Evolutionary conservation across 1,140 invertebrate genomes (phyloP).

Genomic region (Drosophila arawakana): DNA sequence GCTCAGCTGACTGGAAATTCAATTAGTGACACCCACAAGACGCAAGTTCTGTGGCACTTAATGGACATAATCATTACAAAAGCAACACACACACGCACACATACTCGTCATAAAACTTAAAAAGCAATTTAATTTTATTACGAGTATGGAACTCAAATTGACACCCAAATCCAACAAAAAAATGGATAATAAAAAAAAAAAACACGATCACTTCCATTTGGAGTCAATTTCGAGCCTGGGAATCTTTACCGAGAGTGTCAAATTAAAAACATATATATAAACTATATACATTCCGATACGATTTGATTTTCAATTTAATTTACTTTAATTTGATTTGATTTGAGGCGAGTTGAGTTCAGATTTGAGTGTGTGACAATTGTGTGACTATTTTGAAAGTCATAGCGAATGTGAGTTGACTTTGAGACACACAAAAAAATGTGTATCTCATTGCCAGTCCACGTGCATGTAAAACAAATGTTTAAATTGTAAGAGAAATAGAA

Average conservation of each 20-base stretch:
- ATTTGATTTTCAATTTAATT: slow-evolving; percentile 26
- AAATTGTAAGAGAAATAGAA: neutral
- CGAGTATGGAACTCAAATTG: slow-evolving; percentile 68
- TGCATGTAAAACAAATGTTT: slow-evolving; percentile 34
- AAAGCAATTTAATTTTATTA: slow-evolving; percentile 75
- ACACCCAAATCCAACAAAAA: slow-evolving; percentile 51
- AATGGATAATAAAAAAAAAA: slow-evolving; percentile 22
- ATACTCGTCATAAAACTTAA: slow-evolving; percentile 52
- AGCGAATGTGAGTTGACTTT: slow-evolving; percentile 35
- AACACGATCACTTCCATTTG: slow-evolving; percentile 36
- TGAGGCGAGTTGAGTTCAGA: slow-evolving; percentile 14
- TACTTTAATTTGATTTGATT: slow-evolving; percentile 24
- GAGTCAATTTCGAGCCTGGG: slow-evolving; percentile 45
- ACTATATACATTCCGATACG: slow-evolving; percentile 1
- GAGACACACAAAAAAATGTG: neutral
- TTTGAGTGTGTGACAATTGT: slow-evolving; percentile 39
- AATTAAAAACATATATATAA: slow-evolving; percentile 23
- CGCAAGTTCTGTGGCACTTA: slow-evolving; percentile 40
- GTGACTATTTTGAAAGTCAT: slow-evolving; percentile 41
- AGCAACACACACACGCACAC: slow-evolving; percentile 26
- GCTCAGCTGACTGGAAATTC: slow-evolving; percentile 63
- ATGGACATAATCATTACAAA: slow-evolving; percentile 51
- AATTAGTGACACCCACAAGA: slow-evolving; percentile 76
- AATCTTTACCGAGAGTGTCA: slow-evolving; percentile 40
- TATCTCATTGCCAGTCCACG: slow-evolving; percentile 16